Conservation (phyloP, 1,140 invertebrate species). For the Drosophila ficusphila region DNA sequence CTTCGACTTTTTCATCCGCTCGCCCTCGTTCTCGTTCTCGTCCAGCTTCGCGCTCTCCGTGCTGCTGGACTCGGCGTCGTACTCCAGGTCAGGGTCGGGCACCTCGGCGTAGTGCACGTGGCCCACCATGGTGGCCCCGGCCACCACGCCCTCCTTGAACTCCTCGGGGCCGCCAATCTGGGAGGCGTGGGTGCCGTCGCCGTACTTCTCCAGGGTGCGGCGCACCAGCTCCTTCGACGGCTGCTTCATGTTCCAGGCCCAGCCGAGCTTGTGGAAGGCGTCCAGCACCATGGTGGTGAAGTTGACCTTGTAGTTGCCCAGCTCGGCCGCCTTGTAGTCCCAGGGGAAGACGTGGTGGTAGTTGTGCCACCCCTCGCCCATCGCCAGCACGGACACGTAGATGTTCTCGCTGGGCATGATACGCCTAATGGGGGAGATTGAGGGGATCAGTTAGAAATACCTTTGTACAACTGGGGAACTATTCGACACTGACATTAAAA, state of each 20-base stretch:
- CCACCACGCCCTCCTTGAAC: constrained; percentile 1
- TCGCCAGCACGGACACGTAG: constrained; percentile 86
- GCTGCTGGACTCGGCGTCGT: constrained; percentile 80
- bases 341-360: constrained; percentile 97
- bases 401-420: constrained; percentile 88
- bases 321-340: constrained; percentile 89
- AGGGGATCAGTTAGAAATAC: neutral
- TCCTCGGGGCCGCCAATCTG: constrained; percentile 4
- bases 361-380: constrained; percentile 94
- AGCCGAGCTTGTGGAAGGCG: constrained; percentile 90
- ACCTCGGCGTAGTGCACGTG: constrained; percentile 72
- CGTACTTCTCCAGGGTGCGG: constrained; percentile 85
- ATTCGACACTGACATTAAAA: too few relatives aligned
- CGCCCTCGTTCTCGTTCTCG: constrained; percentile 77
- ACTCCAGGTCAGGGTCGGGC: constrained; percentile 69
- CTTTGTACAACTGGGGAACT: too few relatives aligned
- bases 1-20: constrained; percentile 71
- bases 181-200: constrained; percentile 87
- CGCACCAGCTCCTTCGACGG: constrained; percentile 86
- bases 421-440: constrained; percentile 84
- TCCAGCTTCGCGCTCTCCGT: constrained; percentile 81
- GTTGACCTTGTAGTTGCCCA: constrained; percentile 84
- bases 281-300: constrained; percentile 88
- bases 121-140: constrained; percentile 47
- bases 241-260: constrained; percentile 91